Percentiles rank a stretch among this genome's conserved stretches.
Conservation (phyloP, 2,888 invertebrate genomes). For the Hartigia nigra region DNA sequence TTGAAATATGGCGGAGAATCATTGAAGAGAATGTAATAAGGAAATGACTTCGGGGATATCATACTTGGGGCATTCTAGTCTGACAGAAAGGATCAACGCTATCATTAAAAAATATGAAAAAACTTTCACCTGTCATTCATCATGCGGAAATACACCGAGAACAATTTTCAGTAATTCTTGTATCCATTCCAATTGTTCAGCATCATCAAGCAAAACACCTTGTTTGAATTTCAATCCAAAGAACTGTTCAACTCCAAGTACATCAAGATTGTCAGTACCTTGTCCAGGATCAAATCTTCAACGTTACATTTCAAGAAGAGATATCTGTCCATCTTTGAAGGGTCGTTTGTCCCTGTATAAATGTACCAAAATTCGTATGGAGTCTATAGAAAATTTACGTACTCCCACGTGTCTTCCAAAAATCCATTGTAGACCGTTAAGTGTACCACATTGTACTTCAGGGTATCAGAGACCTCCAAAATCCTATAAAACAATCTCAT, state of each 20-base stretch:
- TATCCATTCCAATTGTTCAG: not conserved
- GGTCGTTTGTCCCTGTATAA: conserved; percentile 32
- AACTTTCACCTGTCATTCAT: not conserved
- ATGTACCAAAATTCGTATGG: not conserved
- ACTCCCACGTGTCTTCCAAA: not conserved
- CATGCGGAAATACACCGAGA: not conserved
- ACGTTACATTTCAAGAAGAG: conserved; percentile 34
- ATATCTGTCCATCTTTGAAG: conserved; percentile 32
- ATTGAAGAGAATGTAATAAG: not conserved
- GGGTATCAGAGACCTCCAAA: not conserved
- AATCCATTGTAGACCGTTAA: not conserved
- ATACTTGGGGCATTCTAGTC: conserved; percentile 13
- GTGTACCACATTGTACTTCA: too few relatives aligned
- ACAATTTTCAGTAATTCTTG: conserved; percentile 19
- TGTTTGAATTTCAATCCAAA: not conserved
- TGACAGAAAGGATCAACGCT: conserved; percentile 52
- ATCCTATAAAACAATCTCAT: not conserved
- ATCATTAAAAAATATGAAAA: conserved; percentile 51
- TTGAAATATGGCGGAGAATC: not conserved
- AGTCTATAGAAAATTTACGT: not conserved
- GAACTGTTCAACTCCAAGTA: not conserved
- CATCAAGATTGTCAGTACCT: conserved; percentile 14
- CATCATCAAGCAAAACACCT: not conserved
- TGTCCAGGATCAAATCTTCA: conserved; percentile 39
- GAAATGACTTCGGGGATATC: not conserved